Percentiles rank a stretch among this genome's conserved stretches.
Conservation (phyloP, 2,888 invertebrate genomes). For the Biston betularia region DNA sequence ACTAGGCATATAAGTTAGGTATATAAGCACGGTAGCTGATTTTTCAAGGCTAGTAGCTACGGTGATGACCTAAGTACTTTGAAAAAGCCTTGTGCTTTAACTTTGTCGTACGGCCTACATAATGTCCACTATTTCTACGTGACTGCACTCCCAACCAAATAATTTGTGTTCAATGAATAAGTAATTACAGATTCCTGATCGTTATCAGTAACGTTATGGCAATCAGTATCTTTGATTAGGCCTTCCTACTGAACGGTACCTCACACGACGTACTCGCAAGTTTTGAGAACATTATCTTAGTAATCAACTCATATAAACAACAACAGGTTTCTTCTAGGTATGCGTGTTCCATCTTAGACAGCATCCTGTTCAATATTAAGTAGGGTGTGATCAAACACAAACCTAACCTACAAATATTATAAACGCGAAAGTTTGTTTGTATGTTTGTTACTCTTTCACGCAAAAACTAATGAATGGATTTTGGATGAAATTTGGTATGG, state of each 20-base stretch:
- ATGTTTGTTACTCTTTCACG: too few species aligned
- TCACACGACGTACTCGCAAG: constrained; percentile 1
- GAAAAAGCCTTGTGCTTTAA: constrained; percentile 5
- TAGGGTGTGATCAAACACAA: too few species aligned
- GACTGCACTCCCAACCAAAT: constrained; percentile 39
- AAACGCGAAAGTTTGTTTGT: too few species aligned
- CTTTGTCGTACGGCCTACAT: constrained; percentile 14
- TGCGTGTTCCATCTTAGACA: too few species aligned
- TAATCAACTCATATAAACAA: not conserved
- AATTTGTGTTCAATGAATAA: constrained; percentile 36
- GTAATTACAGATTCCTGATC: constrained; percentile 41
- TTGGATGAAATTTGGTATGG: too few species aligned
- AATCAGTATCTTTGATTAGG: constrained; percentile 25
- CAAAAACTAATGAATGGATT: too few species aligned
- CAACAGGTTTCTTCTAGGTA: too few species aligned
- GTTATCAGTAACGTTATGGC: constrained; percentile 27
- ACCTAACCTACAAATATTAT: too few species aligned
- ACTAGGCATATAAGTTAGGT: too few species aligned
- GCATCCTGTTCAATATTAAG: too few species aligned
- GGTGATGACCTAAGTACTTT: not conserved
- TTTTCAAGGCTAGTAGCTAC: not conserved
- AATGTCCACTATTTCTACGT: constrained; percentile 28
- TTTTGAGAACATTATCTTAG: not conserved
- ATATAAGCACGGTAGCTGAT: not conserved
- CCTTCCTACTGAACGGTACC: constrained; percentile 5